A percentile compares a stretch with the other conserved stretches of the same genome.
phyloP scores from a whole-genome alignment of 2,797 vertebrate species.

The Perodicticus potto region DNA sequence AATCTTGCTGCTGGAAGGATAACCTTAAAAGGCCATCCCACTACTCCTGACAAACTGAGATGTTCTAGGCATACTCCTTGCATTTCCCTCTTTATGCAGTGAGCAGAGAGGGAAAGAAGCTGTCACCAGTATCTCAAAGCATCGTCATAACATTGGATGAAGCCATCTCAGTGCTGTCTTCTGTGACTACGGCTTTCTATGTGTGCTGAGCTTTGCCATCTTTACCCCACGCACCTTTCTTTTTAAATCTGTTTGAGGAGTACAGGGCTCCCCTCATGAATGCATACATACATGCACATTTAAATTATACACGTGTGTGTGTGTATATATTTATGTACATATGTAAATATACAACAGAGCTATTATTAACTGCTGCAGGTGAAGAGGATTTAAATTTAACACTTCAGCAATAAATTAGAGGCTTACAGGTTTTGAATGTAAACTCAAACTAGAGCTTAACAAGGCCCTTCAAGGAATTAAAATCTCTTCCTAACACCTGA shows the following conservation, averaged over 20 bases:
- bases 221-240: not conserved
- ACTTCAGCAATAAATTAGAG: conserved; percentile 33
- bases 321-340: not conserved
- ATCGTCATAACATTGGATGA: not conserved
- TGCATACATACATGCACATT: not conserved
- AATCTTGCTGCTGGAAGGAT: not conserved
- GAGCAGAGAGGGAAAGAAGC: not conserved
- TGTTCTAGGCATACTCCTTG: not conserved
- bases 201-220: too few relatives aligned
- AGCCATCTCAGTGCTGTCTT: not conserved
- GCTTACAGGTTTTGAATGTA: not conserved
- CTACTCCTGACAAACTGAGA: not conserved
- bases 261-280: not conserved
- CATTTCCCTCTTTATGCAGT: not conserved
- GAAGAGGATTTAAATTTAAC: conserved; percentile 48
- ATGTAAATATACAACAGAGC: not conserved
- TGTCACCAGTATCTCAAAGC: not conserved
- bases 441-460: not conserved
- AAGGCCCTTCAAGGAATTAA: not conserved
- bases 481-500: not conserved
- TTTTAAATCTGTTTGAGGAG: not conserved
- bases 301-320: not conserved
- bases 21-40: not conserved
- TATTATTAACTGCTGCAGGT: not conserved
- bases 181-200: not conserved